These are phyloP conservation scores for Hirtodrosophila histrioides DNA, from an alignment of 2,888 invertebrate species.

Conservation along the genomic window DNA sequence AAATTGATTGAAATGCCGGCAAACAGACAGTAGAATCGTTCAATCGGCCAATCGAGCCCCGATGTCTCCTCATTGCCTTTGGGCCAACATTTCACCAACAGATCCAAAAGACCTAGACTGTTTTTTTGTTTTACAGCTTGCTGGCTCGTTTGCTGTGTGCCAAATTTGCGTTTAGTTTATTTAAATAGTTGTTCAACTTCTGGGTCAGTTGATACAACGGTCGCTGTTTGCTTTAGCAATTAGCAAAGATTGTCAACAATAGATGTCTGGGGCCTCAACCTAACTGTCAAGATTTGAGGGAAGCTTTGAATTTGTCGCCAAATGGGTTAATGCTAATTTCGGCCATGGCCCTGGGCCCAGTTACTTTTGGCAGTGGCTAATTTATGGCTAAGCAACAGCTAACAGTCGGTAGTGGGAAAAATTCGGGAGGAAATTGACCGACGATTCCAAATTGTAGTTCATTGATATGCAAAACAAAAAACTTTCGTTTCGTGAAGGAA, in stretches of 20 bases:
- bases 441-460: constrained; percentile 45
- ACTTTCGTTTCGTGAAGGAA: constrained; percentile 56
- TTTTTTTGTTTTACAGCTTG: constrained; percentile 45
- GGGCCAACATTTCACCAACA: constrained; percentile 35
- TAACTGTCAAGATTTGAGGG: constrained; percentile 60
- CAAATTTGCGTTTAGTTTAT: constrained; percentile 73
- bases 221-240: constrained; percentile 57
- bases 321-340: constrained; percentile 59
- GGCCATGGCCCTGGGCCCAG: constrained; percentile 20
- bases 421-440: constrained; percentile 59
- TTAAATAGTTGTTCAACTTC: constrained; percentile 55
- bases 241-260: constrained; percentile 69
- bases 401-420: constrained; percentile 41
- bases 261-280: constrained; percentile 8
- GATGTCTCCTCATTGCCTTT: constrained; percentile 21
- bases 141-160: constrained; percentile 43
- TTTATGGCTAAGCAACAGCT: constrained; percentile 46
- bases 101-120: constrained; percentile 11
- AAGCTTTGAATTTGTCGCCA: constrained; percentile 47
- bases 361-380: constrained; percentile 52
- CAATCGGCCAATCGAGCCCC: constrained; percentile 14
- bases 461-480: constrained; percentile 51
- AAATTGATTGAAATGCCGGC: constrained; percentile 66
- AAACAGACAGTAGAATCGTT: constrained; percentile 18
- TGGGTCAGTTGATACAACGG: constrained; percentile 67